These are phyloP conservation scores for Teleogryllus oceanicus DNA, from an alignment of 2,888 invertebrate genomes.

Conservation along the genomic window DNA sequence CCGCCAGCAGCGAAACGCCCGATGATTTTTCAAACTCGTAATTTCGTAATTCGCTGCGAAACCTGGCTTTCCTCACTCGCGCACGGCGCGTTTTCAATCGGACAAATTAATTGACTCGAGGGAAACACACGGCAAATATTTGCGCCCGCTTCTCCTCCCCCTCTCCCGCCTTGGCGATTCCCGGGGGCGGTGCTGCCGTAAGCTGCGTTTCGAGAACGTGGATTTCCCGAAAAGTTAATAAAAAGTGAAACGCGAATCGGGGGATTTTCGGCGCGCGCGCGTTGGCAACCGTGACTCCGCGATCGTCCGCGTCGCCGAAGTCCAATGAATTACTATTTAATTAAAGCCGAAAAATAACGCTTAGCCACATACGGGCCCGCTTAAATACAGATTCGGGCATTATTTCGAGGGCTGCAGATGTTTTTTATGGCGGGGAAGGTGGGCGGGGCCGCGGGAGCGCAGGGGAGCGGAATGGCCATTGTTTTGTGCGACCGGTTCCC, in stretches of 20 bases:
- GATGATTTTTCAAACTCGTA: background rate
- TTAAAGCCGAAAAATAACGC: background rate
- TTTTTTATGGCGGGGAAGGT: background rate
- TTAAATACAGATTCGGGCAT: slow-evolving; percentile 9
- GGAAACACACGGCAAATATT: background rate
- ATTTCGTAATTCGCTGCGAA: background rate
- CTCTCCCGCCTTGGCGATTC: too few relatives aligned
- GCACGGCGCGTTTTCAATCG: slow-evolving; percentile 7
- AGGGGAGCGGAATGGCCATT: background rate
- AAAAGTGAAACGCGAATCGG: too few relatives aligned
- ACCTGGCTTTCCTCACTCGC: background rate
- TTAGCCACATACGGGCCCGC: background rate
- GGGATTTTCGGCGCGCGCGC: background rate
- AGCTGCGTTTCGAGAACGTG: too few relatives aligned
- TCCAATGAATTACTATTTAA: slow-evolving; percentile 18
- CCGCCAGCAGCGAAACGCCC: too few relatives aligned
- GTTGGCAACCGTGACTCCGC: background rate
- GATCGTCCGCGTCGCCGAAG: background rate
- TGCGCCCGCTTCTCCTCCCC: background rate
- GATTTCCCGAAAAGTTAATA: too few relatives aligned
- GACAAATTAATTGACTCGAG: background rate
- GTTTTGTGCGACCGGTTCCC: background rate
- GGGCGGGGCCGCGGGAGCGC: background rate
- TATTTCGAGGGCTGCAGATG: slow-evolving; percentile 9
- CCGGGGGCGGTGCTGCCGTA: too few relatives aligned